Evolutionary conservation across 2,797 vertebrate species (phyloP).

Genomic region (Melanotaenia parkinsoni): DNA sequence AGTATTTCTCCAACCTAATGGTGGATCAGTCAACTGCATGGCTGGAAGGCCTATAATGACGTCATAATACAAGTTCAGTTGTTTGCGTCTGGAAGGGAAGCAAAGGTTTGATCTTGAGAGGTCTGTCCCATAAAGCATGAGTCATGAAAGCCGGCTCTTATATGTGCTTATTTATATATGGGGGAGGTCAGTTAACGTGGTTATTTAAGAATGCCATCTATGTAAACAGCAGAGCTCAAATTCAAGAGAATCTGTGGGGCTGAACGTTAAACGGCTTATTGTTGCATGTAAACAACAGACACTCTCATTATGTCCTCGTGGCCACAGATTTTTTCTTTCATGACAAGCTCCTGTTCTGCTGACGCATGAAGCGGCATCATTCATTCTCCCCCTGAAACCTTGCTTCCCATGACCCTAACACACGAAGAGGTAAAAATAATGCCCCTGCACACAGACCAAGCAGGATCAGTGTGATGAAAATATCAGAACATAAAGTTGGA

Average conservation of each 20-base stretch:
- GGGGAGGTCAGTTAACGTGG: background rate
- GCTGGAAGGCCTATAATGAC: too few species aligned
- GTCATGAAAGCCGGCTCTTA: constrained; percentile 6
- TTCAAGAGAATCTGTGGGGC: background rate
- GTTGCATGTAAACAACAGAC: constrained; percentile 9
- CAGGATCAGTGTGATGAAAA: background rate
- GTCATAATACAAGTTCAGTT: background rate
- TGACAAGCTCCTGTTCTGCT: background rate
- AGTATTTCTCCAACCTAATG: too few species aligned
- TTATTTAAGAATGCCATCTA: background rate
- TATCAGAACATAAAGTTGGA: background rate
- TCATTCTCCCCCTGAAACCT: background rate
- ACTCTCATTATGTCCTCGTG: background rate
- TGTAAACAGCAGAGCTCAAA: background rate
- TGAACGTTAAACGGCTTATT: constrained; percentile 1
- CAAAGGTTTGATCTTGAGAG: background rate
- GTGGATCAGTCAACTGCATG: too few species aligned
- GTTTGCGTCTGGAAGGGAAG: background rate
- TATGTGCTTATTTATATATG: background rate
- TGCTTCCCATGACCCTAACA: background rate
- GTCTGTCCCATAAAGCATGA: constrained; percentile 5
- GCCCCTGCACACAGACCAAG: background rate
- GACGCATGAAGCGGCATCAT: background rate
- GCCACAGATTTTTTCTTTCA: background rate
- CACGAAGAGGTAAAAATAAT: background rate